phyloP scores from a whole-genome alignment of 2,797 vertebrate genomes.

The Parotocinclus haroldoi region DNA sequence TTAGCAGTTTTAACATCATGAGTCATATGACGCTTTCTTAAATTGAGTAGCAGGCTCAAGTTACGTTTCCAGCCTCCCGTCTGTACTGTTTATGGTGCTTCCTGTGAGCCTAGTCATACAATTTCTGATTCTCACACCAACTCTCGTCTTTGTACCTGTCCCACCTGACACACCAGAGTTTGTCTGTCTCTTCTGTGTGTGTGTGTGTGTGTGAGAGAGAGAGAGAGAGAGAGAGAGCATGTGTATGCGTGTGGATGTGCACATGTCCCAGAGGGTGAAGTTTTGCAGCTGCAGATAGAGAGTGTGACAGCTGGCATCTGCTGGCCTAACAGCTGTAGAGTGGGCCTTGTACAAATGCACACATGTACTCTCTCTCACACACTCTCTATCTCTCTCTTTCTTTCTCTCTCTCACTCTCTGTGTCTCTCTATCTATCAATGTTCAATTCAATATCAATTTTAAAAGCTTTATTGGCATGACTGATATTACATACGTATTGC shows the following conservation, averaged over 20 bases:
- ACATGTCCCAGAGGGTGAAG: conserved; percentile 51
- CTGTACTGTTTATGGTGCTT: no score
- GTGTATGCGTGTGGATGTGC: conserved; percentile 9
- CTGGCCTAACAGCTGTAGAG: conserved; percentile 53
- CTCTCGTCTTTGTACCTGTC: conserved; percentile 5
- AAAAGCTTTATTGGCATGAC: no score
- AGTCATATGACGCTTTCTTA: no score
- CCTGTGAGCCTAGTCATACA: no score
- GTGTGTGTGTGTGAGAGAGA: no score
- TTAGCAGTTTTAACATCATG: no score
- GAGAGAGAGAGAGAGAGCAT: not conserved
- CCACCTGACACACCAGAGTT: conserved; percentile 9
- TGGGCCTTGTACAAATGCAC: conserved; percentile 37
- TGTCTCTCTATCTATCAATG: no score
- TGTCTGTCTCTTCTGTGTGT: conserved; percentile 6
- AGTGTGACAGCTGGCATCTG: conserved; percentile 48
- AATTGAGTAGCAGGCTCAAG: no score
- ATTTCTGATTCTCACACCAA: not conserved
- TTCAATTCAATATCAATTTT: no score
- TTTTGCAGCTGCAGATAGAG: conserved; percentile 50
- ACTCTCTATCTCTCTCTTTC: conserved; percentile 21
- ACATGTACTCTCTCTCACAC: conserved; percentile 19
- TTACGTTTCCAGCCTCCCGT: no score
- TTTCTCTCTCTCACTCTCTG: conserved; percentile 21
- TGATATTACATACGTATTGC: no score